Conservation (phyloP, 2,888 invertebrate genomes). For the Poecilus cupreus region DNA sequence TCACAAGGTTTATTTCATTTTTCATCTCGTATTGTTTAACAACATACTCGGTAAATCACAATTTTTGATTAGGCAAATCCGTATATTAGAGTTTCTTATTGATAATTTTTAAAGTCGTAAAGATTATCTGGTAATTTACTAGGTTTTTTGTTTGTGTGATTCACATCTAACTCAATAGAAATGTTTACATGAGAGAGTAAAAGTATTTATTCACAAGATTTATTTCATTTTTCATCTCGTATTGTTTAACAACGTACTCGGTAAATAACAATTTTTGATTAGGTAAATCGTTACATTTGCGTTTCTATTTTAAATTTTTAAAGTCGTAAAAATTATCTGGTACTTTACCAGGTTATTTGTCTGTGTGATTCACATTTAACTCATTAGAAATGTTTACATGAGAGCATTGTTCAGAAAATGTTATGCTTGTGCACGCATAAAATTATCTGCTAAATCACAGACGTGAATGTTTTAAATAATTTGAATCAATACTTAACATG, state of each 20-base stretch:
- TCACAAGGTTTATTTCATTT: background rate
- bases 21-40: background rate
- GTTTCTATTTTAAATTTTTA: too few species aligned
- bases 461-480: slow-evolving; percentile 17
- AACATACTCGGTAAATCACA: too few species aligned
- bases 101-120: background rate
- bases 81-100: too few species aligned
- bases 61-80: too few species aligned
- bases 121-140: background rate
- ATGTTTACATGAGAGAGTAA: background rate
- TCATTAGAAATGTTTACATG: background rate
- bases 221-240: background rate
- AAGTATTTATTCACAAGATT: background rate
- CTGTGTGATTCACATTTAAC: slow-evolving; percentile 26
- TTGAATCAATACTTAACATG: background rate
- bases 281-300: too few species aligned
- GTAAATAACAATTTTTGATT: too few species aligned
- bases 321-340: background rate
- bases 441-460: background rate
- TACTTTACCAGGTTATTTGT: background rate
- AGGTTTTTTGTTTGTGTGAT: background rate
- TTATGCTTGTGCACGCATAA: slow-evolving; percentile 15
- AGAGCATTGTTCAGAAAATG: slow-evolving; percentile 1
- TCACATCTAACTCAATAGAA: background rate
- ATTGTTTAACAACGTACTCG: too few species aligned